Evolutionary conservation across 2,888 invertebrate genomes (phyloP).

Genomic region (Nephrotoma flavescens): DNA sequence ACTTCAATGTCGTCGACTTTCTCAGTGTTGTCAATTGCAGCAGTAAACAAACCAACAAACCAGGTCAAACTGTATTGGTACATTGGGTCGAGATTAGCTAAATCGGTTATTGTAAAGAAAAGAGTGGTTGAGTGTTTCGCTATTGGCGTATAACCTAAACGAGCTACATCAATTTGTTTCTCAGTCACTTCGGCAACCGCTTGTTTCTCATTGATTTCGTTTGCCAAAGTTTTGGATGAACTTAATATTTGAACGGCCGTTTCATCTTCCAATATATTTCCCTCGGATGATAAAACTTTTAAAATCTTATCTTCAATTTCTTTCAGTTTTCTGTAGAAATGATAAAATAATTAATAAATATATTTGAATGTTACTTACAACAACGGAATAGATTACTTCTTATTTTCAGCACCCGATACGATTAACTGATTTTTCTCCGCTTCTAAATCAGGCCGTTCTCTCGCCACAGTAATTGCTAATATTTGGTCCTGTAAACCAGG

Average conservation of each 20-base stretch:
- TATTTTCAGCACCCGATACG: slow-evolving; percentile 73
- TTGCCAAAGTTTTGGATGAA: slow-evolving; percentile 76
- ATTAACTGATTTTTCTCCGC: slow-evolving; percentile 79
- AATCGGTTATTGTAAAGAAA: slow-evolving; percentile 82
- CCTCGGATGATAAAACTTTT: slow-evolving; percentile 54
- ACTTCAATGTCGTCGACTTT: slow-evolving; percentile 65
- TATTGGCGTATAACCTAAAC: slow-evolving; percentile 78
- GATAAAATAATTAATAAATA: slow-evolving; percentile 4
- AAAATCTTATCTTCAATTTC: slow-evolving; percentile 87
- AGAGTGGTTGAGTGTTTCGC: slow-evolving; percentile 78
- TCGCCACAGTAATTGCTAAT: slow-evolving; percentile 77
- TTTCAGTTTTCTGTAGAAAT: slow-evolving; percentile 45
- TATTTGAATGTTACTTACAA: background rate
- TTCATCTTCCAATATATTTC: slow-evolving; percentile 81
- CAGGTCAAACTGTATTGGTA: slow-evolving; percentile 91
- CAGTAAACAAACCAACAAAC: slow-evolving; percentile 81
- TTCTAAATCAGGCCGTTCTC: slow-evolving; percentile 82
- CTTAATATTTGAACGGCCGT: slow-evolving; percentile 77
- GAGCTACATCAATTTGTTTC: slow-evolving; percentile 70
- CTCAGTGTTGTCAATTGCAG: slow-evolving; percentile 75
- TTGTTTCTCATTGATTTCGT: slow-evolving; percentile 86
- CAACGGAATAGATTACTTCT: slow-evolving; percentile 20
- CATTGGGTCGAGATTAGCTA: slow-evolving; percentile 92
- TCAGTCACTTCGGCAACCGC: slow-evolving; percentile 80
- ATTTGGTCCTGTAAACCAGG: slow-evolving; percentile 81